These are phyloP conservation scores for Amphiduros pacificus DNA, from an alignment of 2,888 invertebrate genomes.

Conservation along the genomic window DNA sequence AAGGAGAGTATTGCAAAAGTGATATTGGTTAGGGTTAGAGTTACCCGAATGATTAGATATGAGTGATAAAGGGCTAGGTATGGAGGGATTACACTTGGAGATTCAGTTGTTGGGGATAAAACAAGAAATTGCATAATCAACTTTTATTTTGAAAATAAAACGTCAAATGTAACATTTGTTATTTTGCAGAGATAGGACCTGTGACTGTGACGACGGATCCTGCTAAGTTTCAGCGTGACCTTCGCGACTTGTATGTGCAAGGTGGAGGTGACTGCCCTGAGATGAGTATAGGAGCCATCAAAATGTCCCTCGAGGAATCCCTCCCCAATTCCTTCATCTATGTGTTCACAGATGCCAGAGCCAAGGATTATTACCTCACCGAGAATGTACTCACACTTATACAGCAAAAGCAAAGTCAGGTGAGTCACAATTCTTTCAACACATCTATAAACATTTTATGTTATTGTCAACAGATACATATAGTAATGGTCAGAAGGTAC, in stretches of 20 bases:
- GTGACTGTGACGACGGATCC: conserved; percentile 69
- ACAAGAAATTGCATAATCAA: no score
- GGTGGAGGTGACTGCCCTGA: conserved; percentile 79
- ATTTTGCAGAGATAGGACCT: conserved; percentile 67
- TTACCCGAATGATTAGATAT: no score
- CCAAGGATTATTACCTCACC: conserved; percentile 70
- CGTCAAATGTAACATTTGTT: background rate
- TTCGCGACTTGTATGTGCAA: conserved; percentile 66
- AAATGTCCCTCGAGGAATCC: conserved; percentile 69
- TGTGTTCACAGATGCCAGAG: conserved; percentile 76
- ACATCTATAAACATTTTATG: background rate
- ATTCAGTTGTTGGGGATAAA: no score
- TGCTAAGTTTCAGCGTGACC: conserved; percentile 65
- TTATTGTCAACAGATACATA: no score
- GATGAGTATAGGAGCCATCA: conserved; percentile 67
- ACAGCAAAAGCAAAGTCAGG: conserved; percentile 75
- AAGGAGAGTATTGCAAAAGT: no score
- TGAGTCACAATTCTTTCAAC: conserved; percentile 39
- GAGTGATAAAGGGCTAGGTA: no score
- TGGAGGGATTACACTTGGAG: no score
- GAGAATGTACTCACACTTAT: conserved; percentile 70
- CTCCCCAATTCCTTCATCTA: conserved; percentile 72
- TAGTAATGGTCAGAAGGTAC: no score
- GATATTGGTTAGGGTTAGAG: no score
- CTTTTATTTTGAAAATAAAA: background rate